Evolutionary conservation across 1,140 invertebrate species (phyloP).

Genomic region (Zaprionus taronus): DNA sequence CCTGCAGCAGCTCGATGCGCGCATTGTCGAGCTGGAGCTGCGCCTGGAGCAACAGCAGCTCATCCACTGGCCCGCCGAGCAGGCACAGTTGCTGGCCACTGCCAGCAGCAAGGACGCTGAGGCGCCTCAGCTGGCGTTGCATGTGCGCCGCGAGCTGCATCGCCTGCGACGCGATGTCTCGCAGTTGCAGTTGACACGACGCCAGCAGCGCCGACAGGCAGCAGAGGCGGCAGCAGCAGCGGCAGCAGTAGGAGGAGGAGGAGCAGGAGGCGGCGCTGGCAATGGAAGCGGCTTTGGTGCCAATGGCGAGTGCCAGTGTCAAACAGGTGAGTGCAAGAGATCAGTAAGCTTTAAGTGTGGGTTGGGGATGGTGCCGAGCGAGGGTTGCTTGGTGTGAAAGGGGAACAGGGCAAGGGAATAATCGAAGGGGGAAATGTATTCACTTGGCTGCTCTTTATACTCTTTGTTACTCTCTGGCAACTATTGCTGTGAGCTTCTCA

Average conservation of each 20-base stretch:
- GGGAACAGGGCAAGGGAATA: too few species aligned
- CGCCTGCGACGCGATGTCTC: constrained; percentile 82
- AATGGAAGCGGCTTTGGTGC: constrained; percentile 20
- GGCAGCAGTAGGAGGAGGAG: constrained; percentile 36
- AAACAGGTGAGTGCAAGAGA: constrained; percentile 68
- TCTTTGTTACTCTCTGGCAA: too few species aligned
- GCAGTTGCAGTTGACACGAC: constrained; percentile 74
- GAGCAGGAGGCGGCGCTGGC: constrained; percentile 43
- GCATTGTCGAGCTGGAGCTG: constrained; percentile 76
- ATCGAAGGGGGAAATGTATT: too few species aligned
- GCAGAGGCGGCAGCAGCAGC: constrained; percentile 58
- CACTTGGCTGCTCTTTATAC: too few species aligned
- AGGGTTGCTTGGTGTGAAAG: background rate
- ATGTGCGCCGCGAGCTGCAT: constrained; percentile 77
- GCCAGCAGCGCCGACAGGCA: constrained; percentile 78
- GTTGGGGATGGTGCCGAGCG: background rate
- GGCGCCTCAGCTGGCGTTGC: constrained; percentile 40
- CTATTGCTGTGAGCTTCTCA: too few species aligned
- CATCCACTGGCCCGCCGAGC: constrained; percentile 65
- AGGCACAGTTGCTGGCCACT: constrained; percentile 50
- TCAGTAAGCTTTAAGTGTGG: background rate
- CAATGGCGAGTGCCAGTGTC: constrained; percentile 75
- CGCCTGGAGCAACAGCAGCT: constrained; percentile 70
- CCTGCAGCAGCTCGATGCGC: constrained; percentile 75
- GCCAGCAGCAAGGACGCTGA: constrained; percentile 41